A percentile compares a stretch with the other conserved stretches of the same genome.
Conservation (phyloP, 2,797 vertebrate genomes). For the Corythornis leucogaster region DNA sequence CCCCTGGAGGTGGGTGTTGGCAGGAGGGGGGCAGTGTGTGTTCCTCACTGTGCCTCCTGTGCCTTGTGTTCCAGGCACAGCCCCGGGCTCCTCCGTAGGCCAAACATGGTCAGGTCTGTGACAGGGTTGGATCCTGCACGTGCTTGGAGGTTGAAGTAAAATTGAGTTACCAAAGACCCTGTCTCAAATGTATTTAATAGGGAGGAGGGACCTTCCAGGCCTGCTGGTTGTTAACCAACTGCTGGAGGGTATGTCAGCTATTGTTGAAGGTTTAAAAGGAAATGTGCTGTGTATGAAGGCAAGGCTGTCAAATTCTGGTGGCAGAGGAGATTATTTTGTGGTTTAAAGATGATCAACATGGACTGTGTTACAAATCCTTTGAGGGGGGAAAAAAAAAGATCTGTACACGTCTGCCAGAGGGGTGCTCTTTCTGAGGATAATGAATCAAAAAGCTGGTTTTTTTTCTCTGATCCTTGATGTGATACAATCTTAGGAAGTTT, state of each 20-base stretch:
- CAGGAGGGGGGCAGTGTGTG: conserved; percentile 68
- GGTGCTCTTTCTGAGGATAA: neutral
- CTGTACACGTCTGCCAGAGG: neutral
- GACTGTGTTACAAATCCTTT: neutral
- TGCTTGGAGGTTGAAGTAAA: neutral
- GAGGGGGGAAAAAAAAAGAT: neutral
- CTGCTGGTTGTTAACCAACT: neutral
- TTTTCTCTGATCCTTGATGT: neutral
- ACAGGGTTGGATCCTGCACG: neutral
- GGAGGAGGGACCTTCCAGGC: neutral
- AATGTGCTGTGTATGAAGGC: neutral
- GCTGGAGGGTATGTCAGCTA: neutral
- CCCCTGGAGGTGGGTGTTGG: conserved; percentile 80
- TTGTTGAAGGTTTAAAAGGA: neutral
- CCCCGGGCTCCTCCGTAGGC: neutral
- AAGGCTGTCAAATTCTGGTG: neutral
- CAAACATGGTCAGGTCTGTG: conserved; percentile 46
- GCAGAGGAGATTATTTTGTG: neutral
- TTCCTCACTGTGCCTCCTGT: conserved; percentile 72
- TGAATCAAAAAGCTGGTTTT: neutral
- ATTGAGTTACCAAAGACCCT: neutral
- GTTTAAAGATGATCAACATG: neutral
- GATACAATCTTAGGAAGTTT: neutral
- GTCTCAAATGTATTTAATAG: neutral
- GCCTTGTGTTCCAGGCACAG: conserved; percentile 76